Percentiles rank a stretch among this genome's conserved stretches.
phyloP scores from a whole-genome alignment of 1,140 invertebrate species.

The Galendromus occidentalis region DNA sequence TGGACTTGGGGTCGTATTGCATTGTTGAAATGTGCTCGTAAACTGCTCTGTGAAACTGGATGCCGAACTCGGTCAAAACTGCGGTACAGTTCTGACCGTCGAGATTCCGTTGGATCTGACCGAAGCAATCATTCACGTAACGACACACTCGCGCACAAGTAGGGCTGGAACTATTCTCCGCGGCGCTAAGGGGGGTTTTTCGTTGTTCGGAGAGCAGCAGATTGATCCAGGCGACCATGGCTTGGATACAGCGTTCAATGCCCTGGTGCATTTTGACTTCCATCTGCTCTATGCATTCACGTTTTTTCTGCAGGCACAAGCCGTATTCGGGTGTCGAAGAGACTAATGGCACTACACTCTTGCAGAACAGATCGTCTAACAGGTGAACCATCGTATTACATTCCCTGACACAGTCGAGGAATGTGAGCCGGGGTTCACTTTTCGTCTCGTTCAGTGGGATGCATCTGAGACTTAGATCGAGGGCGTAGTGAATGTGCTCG shows the following conservation, averaged over 20 bases:
- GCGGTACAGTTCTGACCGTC: conserved; percentile 82
- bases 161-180: conserved; percentile 23
- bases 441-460: conserved; percentile 73
- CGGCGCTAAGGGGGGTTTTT: conserved; percentile 81
- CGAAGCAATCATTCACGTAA: conserved; percentile 46
- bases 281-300: conserved; percentile 60
- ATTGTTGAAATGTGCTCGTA: conserved; percentile 86
- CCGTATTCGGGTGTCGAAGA: conserved; percentile 62
- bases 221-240: conserved; percentile 75
- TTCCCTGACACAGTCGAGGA: conserved; percentile 81
- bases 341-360: conserved; percentile 67
- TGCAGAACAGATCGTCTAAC: conserved; percentile 80
- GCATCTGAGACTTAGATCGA: conserved; percentile 61
- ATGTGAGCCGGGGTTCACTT: conserved; percentile 61
- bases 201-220: conserved; percentile 78
- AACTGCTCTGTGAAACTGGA: conserved; percentile 73
- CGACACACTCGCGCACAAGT: conserved; percentile 25
- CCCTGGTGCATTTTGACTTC: conserved; percentile 78
- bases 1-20: conserved; percentile 66
- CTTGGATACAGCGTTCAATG: conserved; percentile 60
- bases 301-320: conserved; percentile 69
- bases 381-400: conserved; percentile 89
- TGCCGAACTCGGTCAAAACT: conserved; percentile 67
- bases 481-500: conserved; percentile 87
- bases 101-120: conserved; percentile 56